phyloP scores from a whole-genome alignment of 2,888 invertebrate genomes.

The Quadriops clusia region DNA sequence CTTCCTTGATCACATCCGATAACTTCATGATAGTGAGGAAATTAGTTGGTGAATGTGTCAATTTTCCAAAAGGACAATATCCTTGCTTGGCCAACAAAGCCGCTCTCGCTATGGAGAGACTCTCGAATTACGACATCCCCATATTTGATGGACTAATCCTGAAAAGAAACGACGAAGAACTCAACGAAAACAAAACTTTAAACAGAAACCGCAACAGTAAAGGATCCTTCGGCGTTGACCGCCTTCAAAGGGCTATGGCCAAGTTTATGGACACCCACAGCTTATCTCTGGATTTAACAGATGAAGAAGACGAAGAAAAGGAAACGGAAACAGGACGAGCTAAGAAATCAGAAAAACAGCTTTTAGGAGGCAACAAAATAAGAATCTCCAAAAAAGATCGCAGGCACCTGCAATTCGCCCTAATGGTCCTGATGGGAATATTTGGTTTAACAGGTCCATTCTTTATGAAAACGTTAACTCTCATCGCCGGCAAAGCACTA shows the following conservation, averaged over 20 bases:
- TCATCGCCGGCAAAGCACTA: slow-evolving; percentile 59
- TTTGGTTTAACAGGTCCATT: slow-evolving; percentile 58
- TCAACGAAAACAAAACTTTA: slow-evolving; percentile 13
- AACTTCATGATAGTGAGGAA: too few species aligned
- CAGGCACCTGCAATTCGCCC: slow-evolving; percentile 25
- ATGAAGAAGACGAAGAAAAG: slow-evolving; percentile 12
- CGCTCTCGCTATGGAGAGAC: slow-evolving; percentile 26
- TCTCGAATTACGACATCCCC: slow-evolving; percentile 27
- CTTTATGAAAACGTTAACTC: slow-evolving; percentile 55
- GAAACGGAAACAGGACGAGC: slow-evolving; percentile 5
- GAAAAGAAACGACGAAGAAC: slow-evolving; percentile 22
- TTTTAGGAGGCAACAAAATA: slow-evolving; percentile 15
- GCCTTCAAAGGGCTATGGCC: slow-evolving; percentile 41
- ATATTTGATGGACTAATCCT: slow-evolving; percentile 30
- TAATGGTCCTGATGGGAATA: slow-evolving; percentile 31
- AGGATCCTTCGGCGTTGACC: slow-evolving; percentile 4
- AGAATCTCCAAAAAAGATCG: slow-evolving; percentile 17
- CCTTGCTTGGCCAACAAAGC: slow-evolving; percentile 30
- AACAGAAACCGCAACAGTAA: slow-evolving; percentile 13
- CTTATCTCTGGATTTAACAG: slow-evolving; percentile 47
- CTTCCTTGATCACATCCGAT: too few species aligned
- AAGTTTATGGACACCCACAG: slow-evolving; percentile 53
- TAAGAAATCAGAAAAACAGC: slow-evolving; percentile 12
- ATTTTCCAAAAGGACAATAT: slow-evolving; percentile 16
- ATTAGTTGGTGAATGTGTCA: too few species aligned